phyloP scores from a whole-genome alignment of 2,888 invertebrate species.

The Micropterix aruncella region DNA sequence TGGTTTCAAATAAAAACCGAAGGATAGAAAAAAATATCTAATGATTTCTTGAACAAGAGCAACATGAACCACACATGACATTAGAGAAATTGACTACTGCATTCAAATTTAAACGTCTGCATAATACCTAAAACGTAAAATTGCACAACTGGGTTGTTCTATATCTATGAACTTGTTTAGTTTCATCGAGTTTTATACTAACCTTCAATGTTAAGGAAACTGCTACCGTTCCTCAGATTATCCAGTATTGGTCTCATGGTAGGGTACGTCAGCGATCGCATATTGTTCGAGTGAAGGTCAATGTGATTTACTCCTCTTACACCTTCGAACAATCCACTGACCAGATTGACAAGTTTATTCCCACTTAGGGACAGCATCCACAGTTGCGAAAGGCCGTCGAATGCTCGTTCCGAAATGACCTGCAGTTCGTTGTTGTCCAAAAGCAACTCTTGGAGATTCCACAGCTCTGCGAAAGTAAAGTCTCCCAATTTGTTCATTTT shows the following conservation, averaged over 20 bases:
- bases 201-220: slow-evolving; percentile 68
- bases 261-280: slow-evolving; percentile 63
- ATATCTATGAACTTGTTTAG: too few relatives aligned
- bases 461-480: slow-evolving; percentile 65
- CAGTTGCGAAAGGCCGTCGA: slow-evolving; percentile 60
- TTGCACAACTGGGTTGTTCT: too few relatives aligned
- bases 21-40: too few relatives aligned
- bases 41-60: too few relatives aligned
- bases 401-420: slow-evolving; percentile 62
- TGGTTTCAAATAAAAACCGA: too few relatives aligned
- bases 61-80: too few relatives aligned
- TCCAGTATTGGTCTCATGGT: slow-evolving; percentile 65
- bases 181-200: too few relatives aligned
- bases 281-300: slow-evolving; percentile 62
- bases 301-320: slow-evolving; percentile 57
- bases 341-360: slow-evolving; percentile 59
- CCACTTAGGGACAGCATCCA: slow-evolving; percentile 58
- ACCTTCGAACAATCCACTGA: slow-evolving; percentile 58
- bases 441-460: slow-evolving; percentile 54
- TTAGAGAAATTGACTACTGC: too few relatives aligned
- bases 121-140: too few relatives aligned
- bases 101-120: too few relatives aligned
- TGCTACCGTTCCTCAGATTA: slow-evolving; percentile 60
- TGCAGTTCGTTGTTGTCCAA: slow-evolving; percentile 56
- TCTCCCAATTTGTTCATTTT: slow-evolving; percentile 65